A percentile compares a stretch with the other conserved stretches of the same genome.
phyloP scores from a whole-genome alignment of 2,113 vertebrate genomes.

The Charadrius vociferus region DNA sequence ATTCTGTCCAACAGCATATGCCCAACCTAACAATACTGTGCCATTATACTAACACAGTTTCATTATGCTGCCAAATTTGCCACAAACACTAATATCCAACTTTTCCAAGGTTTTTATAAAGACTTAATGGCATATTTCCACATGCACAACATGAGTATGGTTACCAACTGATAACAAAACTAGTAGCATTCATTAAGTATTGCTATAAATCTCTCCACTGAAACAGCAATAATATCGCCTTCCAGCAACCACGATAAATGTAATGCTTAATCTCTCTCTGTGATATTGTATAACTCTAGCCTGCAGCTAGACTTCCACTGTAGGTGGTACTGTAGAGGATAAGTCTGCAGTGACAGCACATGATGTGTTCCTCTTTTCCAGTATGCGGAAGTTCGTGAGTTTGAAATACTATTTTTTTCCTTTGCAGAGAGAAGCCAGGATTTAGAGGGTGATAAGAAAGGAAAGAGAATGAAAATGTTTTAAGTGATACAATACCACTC shows the following conservation, averaged over 20 bases:
- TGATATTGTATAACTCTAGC: slow-evolving; percentile 55
- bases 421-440: background rate
- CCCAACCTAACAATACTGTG: background rate
- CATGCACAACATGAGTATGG: background rate
- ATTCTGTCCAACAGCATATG: background rate
- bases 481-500: background rate
- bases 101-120: slow-evolving; percentile 33
- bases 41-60: background rate
- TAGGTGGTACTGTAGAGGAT: slow-evolving; percentile 37
- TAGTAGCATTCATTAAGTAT: slow-evolving; percentile 63
- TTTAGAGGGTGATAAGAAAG: background rate
- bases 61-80: slow-evolving; percentile 7
- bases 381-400: background rate
- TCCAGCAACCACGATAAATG: slow-evolving; percentile 66
- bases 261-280: slow-evolving; percentile 68
- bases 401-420: background rate
- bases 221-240: slow-evolving; percentile 61
- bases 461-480: background rate
- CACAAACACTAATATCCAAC: slow-evolving; percentile 29
- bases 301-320: slow-evolving; percentile 33
- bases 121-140: slow-evolving; percentile 46
- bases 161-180: slow-evolving; percentile 65
- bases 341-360: slow-evolving; percentile 30
- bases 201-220: slow-evolving; percentile 70
- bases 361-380: background rate